A percentile compares a stretch with the other conserved stretches of the same genome.
Evolutionary conservation across 2,888 invertebrate genomes (phyloP).

Genomic region (Apamea sordens): DNA sequence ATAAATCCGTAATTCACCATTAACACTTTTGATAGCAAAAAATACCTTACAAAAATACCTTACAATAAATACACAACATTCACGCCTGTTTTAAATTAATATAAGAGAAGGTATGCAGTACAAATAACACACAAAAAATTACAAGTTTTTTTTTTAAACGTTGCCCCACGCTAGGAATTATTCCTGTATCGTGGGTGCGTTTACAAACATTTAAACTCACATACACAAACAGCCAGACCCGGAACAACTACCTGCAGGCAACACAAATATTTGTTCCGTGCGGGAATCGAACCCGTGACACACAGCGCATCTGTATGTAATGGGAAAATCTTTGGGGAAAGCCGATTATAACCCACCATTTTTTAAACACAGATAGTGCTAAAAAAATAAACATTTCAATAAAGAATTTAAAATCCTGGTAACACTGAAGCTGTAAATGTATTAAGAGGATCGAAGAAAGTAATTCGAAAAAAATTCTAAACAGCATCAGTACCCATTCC

Average conservation of each 20-base stretch:
- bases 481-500: constrained; percentile 5
- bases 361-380: neutral
- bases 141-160: no score
- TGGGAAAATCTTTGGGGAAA: neutral
- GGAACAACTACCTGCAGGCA: no score
- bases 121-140: neutral
- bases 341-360: neutral
- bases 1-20: neutral
- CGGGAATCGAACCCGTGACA: no score
- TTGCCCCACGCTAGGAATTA: no score
- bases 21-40: neutral
- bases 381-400: neutral
- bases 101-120: neutral
- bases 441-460: constrained; percentile 3
- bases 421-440: neutral
- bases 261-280: no score
- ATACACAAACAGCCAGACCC: no score
- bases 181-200: no score
- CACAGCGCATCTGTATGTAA: no score
- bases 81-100: neutral
- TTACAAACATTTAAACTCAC: no score
- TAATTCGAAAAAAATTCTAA: constrained; percentile 1
- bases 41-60: neutral
- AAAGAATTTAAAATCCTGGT: neutral
- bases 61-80: neutral